Conservation (phyloP, 92 coral and sea anemone genomes). For the Zoanthus solanderi region DNA sequence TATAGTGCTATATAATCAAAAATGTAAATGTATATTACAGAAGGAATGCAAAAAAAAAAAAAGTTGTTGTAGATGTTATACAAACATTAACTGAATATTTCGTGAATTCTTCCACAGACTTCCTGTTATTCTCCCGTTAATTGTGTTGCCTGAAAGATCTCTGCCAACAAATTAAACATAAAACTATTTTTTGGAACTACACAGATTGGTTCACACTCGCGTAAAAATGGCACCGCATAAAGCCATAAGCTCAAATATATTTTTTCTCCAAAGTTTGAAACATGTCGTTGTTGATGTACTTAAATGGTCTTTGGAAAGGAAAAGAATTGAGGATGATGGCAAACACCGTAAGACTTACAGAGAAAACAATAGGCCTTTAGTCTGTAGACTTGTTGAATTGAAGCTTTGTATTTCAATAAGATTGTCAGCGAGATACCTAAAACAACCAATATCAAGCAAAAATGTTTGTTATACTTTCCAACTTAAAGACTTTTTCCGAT, state of each 20-base stretch:
- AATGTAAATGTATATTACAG: too few species aligned
- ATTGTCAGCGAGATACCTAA: neutral
- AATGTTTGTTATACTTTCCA: too few species aligned
- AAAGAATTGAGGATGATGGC: neutral
- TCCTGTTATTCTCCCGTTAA: neutral
- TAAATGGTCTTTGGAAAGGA: neutral
- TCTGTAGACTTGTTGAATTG: neutral
- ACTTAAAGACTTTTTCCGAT: too few species aligned
- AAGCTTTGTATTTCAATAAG: neutral
- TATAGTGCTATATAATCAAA: too few species aligned
- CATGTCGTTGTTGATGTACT: neutral
- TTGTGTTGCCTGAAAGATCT: slow-evolving; percentile 11
- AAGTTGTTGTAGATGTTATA: neutral
- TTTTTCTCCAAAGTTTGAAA: neutral
- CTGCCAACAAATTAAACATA: neutral
- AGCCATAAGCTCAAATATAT: neutral
- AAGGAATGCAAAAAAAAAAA: too few species aligned
- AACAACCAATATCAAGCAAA: neutral
- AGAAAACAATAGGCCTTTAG: neutral
- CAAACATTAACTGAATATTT: neutral
- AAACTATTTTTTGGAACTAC: neutral
- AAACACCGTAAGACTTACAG: neutral
- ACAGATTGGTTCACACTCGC: neutral
- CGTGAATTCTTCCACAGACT: neutral
- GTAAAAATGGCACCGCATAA: neutral